Conservation (phyloP, 2,888 invertebrate species). For the Allolobophora icterica region DNA sequence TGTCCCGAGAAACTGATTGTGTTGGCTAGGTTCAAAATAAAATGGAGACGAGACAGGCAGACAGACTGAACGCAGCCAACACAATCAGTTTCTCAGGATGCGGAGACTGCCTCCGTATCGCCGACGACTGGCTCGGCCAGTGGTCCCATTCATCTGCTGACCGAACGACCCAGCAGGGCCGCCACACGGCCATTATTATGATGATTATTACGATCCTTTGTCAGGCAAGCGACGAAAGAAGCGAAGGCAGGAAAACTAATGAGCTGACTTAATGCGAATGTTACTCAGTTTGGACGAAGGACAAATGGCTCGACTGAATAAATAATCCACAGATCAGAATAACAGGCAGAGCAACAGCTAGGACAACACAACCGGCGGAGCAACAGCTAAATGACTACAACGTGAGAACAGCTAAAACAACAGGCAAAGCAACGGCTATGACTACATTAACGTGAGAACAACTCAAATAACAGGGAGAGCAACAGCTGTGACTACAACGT, state of each 20-base stretch:
- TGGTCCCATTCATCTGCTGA: not conserved
- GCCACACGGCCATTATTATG: not conserved
- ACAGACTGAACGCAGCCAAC: not conserved
- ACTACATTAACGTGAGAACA: not conserved
- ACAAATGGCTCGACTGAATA: not conserved
- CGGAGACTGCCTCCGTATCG: not conserved
- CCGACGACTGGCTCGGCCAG: not conserved
- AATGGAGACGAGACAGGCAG: no score
- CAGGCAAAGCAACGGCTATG: no score
- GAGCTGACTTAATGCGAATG: conserved; percentile 6
- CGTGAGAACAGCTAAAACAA: no score
- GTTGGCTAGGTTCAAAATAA: no score
- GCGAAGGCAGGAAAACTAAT: not conserved
- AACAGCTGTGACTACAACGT: not conserved
- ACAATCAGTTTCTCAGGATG: not conserved
- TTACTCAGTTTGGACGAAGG: not conserved
- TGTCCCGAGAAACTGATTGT: no score
- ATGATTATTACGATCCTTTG: not conserved
- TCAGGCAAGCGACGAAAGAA: not conserved
- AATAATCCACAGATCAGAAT: not conserved
- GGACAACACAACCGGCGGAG: no score
- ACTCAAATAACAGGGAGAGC: not conserved
- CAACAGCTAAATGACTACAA: not conserved
- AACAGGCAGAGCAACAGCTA: not conserved
- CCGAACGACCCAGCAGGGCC: not conserved